A percentile compares a stretch with the other conserved stretches of the same genome.
Conservation (phyloP, 2,113 vertebrate genomes). For the Ictalurus punctatus region DNA sequence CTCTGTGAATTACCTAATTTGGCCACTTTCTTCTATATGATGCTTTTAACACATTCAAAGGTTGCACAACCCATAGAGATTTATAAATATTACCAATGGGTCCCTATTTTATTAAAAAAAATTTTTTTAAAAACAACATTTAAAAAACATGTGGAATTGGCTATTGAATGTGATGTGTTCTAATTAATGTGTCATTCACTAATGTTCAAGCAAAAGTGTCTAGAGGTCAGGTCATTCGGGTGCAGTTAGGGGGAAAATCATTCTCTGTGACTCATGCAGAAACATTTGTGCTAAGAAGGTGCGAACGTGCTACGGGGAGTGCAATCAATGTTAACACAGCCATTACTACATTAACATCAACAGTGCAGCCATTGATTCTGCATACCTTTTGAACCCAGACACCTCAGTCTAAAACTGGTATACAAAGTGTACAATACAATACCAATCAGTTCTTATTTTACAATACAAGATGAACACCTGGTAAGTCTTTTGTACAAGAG, state of each 20-base stretch:
- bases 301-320: conserved; percentile 54
- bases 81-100: background rate
- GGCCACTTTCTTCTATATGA: background rate
- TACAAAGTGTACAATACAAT: background rate
- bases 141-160: background rate
- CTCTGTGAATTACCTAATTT: background rate
- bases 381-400: conserved; percentile 31
- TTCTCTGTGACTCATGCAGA: conserved; percentile 37
- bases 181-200: background rate
- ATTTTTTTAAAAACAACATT: background rate
- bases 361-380: conserved; percentile 60
- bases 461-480: background rate
- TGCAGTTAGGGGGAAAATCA: conserved; percentile 51
- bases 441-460: background rate
- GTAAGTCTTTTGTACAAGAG: background rate
- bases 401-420: background rate
- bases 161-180: background rate
- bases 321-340: conserved; percentile 50
- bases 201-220: background rate
- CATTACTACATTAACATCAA: conserved; percentile 16
- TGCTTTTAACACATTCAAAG: conserved; percentile 16
- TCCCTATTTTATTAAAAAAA: background rate
- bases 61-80: background rate
- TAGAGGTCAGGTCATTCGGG: background rate
- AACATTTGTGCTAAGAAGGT: background rate